phyloP scores from a whole-genome alignment of 2,888 invertebrate species.

The Callyntrura sp. region DNA sequence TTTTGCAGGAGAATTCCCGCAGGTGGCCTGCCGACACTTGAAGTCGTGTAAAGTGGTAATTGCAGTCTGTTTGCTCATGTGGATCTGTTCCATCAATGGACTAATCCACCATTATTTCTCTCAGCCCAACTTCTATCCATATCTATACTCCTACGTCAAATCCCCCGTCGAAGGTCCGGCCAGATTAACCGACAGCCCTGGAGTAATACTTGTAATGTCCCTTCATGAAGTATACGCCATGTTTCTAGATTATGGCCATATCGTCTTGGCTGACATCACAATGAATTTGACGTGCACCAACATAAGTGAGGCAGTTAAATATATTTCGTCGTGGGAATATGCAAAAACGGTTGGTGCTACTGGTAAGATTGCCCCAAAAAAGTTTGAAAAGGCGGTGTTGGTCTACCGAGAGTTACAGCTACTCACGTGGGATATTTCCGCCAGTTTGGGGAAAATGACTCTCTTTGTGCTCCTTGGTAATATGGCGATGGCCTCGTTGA shows the following conservation, averaged over 20 bases:
- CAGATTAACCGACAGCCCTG: background rate
- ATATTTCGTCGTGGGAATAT: background rate
- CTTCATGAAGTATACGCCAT: conserved; percentile 24
- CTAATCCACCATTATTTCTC: conserved; percentile 12
- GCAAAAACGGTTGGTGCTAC: no score
- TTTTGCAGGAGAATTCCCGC: background rate
- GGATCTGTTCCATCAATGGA: background rate
- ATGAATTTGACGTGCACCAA: background rate
- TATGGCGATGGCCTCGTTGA: background rate
- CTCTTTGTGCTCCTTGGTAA: background rate
- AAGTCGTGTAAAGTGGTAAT: background rate
- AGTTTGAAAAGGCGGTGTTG: background rate
- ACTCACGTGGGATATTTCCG: background rate
- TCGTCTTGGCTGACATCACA: conserved; percentile 10
- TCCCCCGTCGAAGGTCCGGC: background rate
- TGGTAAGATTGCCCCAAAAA: no score
- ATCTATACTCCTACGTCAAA: conserved; percentile 20
- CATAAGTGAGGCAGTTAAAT: background rate
- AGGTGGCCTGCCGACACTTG: background rate
- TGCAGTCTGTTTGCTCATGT: background rate
- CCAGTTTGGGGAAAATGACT: conserved; percentile 21
- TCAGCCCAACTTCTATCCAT: conserved; percentile 33
- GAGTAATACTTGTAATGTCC: background rate
- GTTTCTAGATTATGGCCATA: conserved; percentile 38
- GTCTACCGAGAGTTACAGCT: background rate